Conservation (phyloP, 37 sponge, comb jelly and placozoan species). For the Chondrilla cf. caribensis region DNA sequence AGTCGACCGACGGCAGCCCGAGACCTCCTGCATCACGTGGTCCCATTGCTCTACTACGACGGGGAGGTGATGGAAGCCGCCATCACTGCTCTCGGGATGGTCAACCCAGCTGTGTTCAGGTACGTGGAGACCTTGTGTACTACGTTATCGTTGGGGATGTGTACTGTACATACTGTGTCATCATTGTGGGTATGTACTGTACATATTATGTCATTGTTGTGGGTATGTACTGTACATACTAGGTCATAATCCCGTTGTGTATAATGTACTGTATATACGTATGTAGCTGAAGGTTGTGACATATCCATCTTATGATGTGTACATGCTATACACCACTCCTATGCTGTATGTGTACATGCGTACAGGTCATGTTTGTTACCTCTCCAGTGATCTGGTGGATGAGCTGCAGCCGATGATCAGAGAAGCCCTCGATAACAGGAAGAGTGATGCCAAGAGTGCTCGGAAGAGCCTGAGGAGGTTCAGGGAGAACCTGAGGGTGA, state of each 20-base stretch:
- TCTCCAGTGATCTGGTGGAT: conserved; percentile 69
- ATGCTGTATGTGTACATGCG: background rate
- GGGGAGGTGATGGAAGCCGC: conserved; percentile 82
- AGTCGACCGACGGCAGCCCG: conserved; percentile 22
- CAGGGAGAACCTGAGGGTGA: conserved; percentile 61
- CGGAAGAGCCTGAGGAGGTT: conserved; percentile 30
- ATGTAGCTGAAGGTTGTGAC: too few species aligned
- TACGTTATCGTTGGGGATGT: background rate
- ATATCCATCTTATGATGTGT: background rate
- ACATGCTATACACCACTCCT: background rate
- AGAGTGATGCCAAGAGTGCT: conserved; percentile 37
- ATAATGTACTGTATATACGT: too few species aligned
- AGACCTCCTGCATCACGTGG: conserved; percentile 56
- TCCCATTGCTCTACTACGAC: conserved; percentile 44
- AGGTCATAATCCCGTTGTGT: too few species aligned
- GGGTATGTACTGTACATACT: background rate
- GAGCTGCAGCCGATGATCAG: conserved; percentile 66
- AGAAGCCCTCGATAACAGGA: conserved; percentile 71
- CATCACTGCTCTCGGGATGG: conserved; percentile 76
- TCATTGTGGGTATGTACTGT: too few species aligned
- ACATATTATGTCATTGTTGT: too few species aligned
- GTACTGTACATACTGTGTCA: too few species aligned
- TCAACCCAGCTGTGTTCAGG: conserved; percentile 78
- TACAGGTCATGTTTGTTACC: background rate
- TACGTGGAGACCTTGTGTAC: conserved; percentile 23